Conservation (phyloP, 2,888 invertebrate species). For the Sepioteuthis lessoniana region DNA sequence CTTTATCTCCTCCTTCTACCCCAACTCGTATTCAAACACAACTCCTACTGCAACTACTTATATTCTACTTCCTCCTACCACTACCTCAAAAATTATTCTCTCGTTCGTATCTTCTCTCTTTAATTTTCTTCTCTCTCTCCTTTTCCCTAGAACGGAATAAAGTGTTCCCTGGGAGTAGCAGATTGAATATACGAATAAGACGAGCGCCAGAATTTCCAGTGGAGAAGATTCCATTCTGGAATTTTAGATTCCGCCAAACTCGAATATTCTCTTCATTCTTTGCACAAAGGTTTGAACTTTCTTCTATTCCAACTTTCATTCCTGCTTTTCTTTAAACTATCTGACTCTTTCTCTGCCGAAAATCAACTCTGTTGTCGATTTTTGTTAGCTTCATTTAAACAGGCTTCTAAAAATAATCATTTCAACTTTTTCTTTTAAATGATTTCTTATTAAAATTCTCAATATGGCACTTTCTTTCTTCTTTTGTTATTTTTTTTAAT, state of each 20-base stretch:
- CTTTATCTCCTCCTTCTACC: background rate
- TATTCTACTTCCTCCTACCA: background rate
- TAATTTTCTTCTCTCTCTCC: background rate
- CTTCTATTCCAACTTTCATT: background rate
- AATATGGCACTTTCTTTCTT: no score
- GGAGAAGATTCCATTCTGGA: constrained; percentile 42
- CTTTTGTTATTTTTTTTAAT: no score
- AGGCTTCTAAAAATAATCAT: background rate
- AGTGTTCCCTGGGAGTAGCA: background rate
- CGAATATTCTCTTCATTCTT: constrained; percentile 35
- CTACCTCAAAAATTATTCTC: background rate
- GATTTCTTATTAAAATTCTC: no score
- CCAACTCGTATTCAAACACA: background rate
- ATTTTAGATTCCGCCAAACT: constrained; percentile 44
- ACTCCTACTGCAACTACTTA: background rate
- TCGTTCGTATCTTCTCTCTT: background rate
- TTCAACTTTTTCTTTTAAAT: no score
- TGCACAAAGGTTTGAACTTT: constrained; percentile 42
- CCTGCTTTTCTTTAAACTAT: background rate
- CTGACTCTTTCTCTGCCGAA: background rate
- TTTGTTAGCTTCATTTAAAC: background rate
- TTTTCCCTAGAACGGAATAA: background rate
- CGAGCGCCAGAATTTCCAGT: constrained; percentile 25
- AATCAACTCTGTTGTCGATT: background rate
- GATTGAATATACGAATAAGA: constrained; percentile 35